phyloP scores from a whole-genome alignment of 2,797 vertebrate genomes.

The Sebastes oblongus region DNA sequence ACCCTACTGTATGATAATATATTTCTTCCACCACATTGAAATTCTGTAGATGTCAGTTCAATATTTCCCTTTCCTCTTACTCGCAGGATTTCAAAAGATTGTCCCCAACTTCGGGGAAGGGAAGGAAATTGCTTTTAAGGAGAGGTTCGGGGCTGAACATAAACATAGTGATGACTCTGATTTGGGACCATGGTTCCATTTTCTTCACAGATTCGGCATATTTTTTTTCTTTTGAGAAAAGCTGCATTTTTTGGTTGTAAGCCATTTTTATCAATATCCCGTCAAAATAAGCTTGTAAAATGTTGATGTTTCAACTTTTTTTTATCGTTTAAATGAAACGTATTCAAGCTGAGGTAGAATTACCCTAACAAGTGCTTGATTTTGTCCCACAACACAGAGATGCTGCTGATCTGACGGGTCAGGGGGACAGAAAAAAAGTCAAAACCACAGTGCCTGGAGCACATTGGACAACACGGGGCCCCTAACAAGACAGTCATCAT shows the following conservation, averaged over 20 bases:
- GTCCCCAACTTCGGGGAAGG: slow-evolving; percentile 35
- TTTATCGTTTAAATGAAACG: background rate
- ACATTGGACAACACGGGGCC: background rate
- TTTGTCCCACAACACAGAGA: background rate
- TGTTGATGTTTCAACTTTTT: background rate
- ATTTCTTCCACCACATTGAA: slow-evolving; percentile 49
- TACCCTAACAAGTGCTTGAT: background rate
- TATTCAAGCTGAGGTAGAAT: background rate
- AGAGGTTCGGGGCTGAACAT: slow-evolving; percentile 39
- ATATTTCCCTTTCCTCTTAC: slow-evolving; percentile 46
- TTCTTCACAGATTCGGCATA: background rate
- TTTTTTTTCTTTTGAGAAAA: slow-evolving; percentile 11
- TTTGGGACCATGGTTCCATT: slow-evolving; percentile 14
- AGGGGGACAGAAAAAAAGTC: background rate
- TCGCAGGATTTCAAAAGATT: slow-evolving; percentile 60
- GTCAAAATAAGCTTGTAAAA: background rate
- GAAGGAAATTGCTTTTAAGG: slow-evolving; percentile 62
- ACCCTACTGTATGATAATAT: slow-evolving; percentile 37
- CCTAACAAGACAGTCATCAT: slow-evolving; percentile 28
- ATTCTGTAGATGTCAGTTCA: slow-evolving; percentile 51
- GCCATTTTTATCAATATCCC: background rate
- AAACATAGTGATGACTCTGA: slow-evolving; percentile 51
- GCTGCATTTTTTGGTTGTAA: background rate
- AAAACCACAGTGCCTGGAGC: background rate
- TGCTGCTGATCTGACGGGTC: background rate